A percentile compares a stretch with the other conserved stretches of the same genome.
phyloP scores from a whole-genome alignment of 2,113 vertebrate species.

The Tachycineta bicolor region DNA sequence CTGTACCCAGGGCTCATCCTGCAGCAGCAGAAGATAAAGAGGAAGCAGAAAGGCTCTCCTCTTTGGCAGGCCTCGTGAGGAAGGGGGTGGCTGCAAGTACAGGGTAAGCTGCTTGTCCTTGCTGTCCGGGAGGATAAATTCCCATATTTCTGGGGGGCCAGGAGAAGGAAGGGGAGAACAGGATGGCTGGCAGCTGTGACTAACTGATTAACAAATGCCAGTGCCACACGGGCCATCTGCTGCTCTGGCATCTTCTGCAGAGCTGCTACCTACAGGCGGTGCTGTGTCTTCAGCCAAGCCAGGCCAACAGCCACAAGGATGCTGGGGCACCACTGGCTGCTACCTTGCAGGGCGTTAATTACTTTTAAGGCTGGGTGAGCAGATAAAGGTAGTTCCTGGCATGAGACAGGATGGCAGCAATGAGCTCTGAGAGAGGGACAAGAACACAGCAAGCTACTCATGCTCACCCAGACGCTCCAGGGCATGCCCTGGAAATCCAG shows the following conservation, averaged over 20 bases:
- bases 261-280: not conserved
- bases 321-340: not conserved
- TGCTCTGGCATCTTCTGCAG: not conserved
- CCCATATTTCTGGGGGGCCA: not conserved
- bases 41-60: not conserved
- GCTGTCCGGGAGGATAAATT: not conserved
- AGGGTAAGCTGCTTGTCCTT: not conserved
- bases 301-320: not conserved
- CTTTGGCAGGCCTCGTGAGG: rapidly evolving
- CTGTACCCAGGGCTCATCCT: rapidly evolving
- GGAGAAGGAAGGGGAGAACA: not conserved
- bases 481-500: not conserved
- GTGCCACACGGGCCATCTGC: not conserved
- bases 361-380: not conserved
- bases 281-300: not conserved
- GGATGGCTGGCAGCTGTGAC: not conserved
- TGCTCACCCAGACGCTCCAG: not conserved
- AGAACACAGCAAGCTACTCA: not conserved
- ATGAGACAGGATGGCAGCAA: not conserved
- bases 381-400: not conserved
- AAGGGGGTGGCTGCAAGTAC: not conserved
- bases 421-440: not conserved
- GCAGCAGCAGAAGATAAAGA: not conserved
- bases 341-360: not conserved
- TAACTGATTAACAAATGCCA: conserved; percentile 8